Percentiles rank a stretch among this genome's conserved stretches.
Evolutionary conservation across 2,113 vertebrate species (phyloP).

Genomic region (Pituophis catenifer): DNA sequence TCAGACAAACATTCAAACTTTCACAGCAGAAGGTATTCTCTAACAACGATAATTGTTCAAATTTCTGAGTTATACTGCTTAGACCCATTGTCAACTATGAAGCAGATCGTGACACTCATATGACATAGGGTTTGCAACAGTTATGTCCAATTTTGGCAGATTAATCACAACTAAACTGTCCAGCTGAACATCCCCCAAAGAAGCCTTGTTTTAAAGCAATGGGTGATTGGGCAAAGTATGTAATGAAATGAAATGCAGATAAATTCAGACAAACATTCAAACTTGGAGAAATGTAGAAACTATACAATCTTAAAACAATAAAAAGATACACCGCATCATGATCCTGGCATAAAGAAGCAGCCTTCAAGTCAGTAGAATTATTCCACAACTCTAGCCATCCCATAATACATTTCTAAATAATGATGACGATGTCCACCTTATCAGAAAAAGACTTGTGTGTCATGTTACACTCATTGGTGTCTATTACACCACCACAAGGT

Average conservation of each 20-base stretch:
- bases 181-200: neutral
- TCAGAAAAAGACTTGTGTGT: no score
- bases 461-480: neutral
- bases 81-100: neutral
- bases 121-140: neutral
- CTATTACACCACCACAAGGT: neutral
- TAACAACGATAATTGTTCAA: neutral
- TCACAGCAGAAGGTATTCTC: neutral
- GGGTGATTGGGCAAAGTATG: neutral
- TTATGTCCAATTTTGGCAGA: neutral
- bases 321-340: neutral
- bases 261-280: neutral
- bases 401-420: neutral
- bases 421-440: no score
- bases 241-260: neutral
- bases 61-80: neutral
- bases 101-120: no score
- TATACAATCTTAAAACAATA: neutral
- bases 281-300: neutral
- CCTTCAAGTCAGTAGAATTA: neutral
- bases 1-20: neutral
- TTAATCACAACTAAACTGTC: neutral
- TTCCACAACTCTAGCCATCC: neutral
- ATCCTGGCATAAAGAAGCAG: neutral
- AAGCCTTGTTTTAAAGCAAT: neutral